Conservation (phyloP, 2,113 vertebrate species). For the Hirundichthys speculiger region DNA sequence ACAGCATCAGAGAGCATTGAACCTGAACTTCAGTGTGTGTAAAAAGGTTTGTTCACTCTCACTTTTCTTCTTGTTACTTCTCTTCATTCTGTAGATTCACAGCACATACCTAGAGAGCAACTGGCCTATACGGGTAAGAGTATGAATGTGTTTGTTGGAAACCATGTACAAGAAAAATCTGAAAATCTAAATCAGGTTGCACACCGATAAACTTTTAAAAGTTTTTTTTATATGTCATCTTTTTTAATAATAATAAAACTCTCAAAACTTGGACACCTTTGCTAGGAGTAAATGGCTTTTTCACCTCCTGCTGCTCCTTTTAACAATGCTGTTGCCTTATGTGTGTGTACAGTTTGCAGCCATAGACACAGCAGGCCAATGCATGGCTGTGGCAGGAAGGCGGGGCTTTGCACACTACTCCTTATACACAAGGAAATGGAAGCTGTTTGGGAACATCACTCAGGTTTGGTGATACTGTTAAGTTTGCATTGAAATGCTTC, state of each 20-base stretch:
- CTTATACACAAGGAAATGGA: conserved; percentile 97
- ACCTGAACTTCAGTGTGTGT: not conserved
- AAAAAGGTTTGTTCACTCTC: not conserved
- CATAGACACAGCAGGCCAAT: conserved; percentile 94
- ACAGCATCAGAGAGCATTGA: not conserved
- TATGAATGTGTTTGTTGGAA: not conserved
- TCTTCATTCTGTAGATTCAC: conserved; percentile 86
- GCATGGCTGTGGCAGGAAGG: conserved; percentile 94
- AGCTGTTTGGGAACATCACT: conserved; percentile 97
- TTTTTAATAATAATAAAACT: not conserved
- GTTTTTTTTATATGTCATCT: not conserved
- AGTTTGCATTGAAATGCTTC: not conserved
- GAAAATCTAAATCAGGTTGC: too few species aligned
- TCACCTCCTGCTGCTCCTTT: too few species aligned
- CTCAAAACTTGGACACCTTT: too few species aligned
- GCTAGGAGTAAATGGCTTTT: too few species aligned
- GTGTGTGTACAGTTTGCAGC: conserved; percentile 89
- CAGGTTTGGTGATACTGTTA: conserved; percentile 81
- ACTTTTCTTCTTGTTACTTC: not conserved
- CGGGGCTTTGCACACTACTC: conserved; percentile 99
- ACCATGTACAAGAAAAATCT: too few species aligned
- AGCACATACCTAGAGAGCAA: conserved; percentile 98
- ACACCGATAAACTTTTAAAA: too few species aligned
- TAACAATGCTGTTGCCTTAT: too few species aligned
- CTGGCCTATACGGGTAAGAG: conserved; percentile 94